These are phyloP conservation scores for Gasteruption jaculator DNA, from an alignment of 2,888 invertebrate genomes.

Conservation along the genomic window DNA sequence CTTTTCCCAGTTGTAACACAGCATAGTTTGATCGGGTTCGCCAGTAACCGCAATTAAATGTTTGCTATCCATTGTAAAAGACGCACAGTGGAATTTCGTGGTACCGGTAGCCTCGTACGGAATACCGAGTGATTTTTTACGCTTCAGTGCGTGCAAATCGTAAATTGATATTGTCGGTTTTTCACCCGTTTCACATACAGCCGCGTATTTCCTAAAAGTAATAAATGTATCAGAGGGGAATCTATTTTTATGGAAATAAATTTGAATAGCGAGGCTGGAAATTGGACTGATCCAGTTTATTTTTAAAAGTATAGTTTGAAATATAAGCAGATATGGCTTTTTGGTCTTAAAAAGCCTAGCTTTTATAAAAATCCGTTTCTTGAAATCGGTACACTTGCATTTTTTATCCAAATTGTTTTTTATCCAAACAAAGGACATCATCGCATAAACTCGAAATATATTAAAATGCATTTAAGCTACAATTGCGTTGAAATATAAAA, in stretches of 20 bases:
- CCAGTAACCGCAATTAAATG: slow-evolving; percentile 76
- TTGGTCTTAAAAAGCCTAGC: too few relatives aligned
- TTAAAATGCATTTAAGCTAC: too few relatives aligned
- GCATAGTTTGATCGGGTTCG: slow-evolving; percentile 76
- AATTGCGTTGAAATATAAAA: too few relatives aligned
- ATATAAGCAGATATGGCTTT: slow-evolving; percentile 3
- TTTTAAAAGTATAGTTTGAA: slow-evolving; percentile 23
- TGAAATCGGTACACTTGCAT: too few relatives aligned
- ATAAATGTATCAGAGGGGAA: neutral
- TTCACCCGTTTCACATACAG: slow-evolving; percentile 61
- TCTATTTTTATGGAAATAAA: slow-evolving; percentile 11
- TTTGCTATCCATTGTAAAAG: slow-evolving; percentile 80
- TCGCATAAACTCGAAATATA: too few relatives aligned
- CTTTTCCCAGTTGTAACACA: slow-evolving; percentile 79
- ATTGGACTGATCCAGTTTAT: too few relatives aligned
- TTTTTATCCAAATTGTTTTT: too few relatives aligned
- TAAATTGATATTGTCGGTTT: slow-evolving; percentile 69
- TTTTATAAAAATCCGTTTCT: too few relatives aligned
- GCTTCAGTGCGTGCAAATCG: slow-evolving; percentile 66
- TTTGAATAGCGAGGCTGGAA: too few relatives aligned
- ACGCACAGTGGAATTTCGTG: slow-evolving; percentile 65
- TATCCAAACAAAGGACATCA: too few relatives aligned
- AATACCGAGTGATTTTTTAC: slow-evolving; percentile 63
- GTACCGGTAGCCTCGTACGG: slow-evolving; percentile 59
- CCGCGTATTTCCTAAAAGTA: slow-evolving; percentile 61